Conservation (phyloP, 2,113 vertebrate species). For the Trematomus loennbergii region DNA sequence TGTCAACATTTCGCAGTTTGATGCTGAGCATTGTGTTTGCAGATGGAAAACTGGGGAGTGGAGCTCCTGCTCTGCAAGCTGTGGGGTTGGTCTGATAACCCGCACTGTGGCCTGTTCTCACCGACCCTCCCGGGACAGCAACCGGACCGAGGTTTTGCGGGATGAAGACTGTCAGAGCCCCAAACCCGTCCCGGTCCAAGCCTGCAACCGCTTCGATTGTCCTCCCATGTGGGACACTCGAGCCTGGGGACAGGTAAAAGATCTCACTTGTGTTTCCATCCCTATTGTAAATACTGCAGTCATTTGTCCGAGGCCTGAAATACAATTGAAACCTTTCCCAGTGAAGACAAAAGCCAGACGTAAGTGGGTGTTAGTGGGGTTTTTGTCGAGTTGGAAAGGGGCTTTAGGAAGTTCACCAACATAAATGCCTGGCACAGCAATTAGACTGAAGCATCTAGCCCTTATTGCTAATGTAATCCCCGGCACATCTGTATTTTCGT, state of each 20-base stretch:
- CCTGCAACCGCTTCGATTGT: conserved; percentile 96
- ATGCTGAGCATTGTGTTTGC: conserved; percentile 39
- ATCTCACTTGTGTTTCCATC: not conserved
- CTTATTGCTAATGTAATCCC: conserved; percentile 12
- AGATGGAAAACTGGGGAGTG: conserved; percentile 94
- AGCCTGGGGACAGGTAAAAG: conserved; percentile 90
- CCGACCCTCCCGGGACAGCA: conserved; percentile 85
- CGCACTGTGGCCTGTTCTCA: conserved; percentile 90
- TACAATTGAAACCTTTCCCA: not conserved
- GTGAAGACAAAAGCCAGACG: not conserved
- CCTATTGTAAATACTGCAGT: too few species aligned
- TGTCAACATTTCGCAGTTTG: not conserved
- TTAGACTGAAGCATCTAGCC: not conserved
- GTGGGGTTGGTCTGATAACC: conserved; percentile 93
- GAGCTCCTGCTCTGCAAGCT: conserved; percentile 93
- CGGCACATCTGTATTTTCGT: conserved; percentile 26
- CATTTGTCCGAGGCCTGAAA: not conserved
- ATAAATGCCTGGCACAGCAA: not conserved
- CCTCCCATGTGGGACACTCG: conserved; percentile 91
- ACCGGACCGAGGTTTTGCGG: conserved; percentile 84
- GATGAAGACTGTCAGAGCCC: conserved; percentile 88
- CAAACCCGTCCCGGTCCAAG: conserved; percentile 89
- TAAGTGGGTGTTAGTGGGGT: not conserved
- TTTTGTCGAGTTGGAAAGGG: not conserved
- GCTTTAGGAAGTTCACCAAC: not conserved